Base-by-base conservation (phyloP, 2,888 invertebrate genomes). In the Microctonus aethiopoides region DNA sequence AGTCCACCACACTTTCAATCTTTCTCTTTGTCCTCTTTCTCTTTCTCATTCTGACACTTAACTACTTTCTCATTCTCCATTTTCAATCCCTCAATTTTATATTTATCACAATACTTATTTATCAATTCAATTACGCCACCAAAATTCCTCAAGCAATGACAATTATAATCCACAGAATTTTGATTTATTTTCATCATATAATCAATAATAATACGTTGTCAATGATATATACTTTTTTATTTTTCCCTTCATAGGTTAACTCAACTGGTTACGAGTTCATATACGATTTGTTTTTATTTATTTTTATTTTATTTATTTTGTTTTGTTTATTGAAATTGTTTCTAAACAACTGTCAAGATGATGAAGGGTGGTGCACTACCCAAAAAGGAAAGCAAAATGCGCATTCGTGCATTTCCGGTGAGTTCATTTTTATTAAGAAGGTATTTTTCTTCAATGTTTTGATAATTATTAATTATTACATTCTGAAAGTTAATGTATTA, bases 351-450 rank as follows among this genome's bases (percentile, higher is more conserved):
- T 76, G 72, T 78, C 78, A 77, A 78, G 82, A 91, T 91, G 90
- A 91, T 92, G 91, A 92, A 92, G 88, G 91, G 88, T 85, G 88
- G 92, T 87, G 90, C 92, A 81, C 89, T 93, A 88, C 92, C 93
- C 82, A 96, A 95, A 88, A 95, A 95, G 89, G 96, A 96, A 89
- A 93, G 94, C 90, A 98, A 98, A 90, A 97, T 98, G 97, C 92
- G 98, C 87, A 98, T 98, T 86, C 92, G 97, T 88, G 97, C 98
- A 80, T 98, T 98, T 89, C 97, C 98, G 87, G 97, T 98, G 90
- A 96, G 96, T 77, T 59, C 68, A 51, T 46, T 16, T 16, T 5
- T 29, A 29, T 29, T 29, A 3, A 5, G 4, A 5, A 5, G 7
- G 7, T 29, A 7, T 29, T 5, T 29, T 29, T 29, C n/a, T n/a